Percentiles rank a stretch among this genome's conserved stretches.
Evolutionary conservation across 2,888 invertebrate species (phyloP).

Genomic region (Drosophila putrida): DNA sequence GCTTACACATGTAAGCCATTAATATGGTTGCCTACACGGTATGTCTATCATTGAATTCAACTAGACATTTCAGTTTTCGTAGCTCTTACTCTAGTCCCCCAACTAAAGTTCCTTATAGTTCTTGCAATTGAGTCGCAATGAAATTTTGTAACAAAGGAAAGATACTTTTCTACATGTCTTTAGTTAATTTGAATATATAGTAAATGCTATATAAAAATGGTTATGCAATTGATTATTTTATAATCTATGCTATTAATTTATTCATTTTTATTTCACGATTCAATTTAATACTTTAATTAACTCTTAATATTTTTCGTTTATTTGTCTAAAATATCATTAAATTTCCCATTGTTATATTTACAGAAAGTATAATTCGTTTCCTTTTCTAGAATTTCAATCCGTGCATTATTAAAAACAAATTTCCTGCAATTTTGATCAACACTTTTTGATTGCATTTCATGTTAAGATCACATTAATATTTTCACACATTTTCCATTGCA

Average conservation of each 20-base stretch:
- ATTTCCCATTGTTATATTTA: no score
- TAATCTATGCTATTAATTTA: no score
- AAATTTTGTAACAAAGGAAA: no score
- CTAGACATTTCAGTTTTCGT: slow-evolving; percentile 13
- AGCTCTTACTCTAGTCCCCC: not conserved
- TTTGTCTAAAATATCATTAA: no score
- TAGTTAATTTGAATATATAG: no score
- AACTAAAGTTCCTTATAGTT: not conserved
- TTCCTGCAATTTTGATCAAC: not conserved
- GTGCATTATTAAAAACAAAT: not conserved
- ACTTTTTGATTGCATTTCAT: not conserved
- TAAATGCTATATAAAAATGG: no score
- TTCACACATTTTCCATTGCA: slow-evolving; percentile 4
- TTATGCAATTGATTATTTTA: no score
- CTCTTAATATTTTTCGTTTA: no score
- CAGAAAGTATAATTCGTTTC: not conserved
- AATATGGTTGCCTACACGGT: slow-evolving; percentile 7
- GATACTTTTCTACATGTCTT: no score
- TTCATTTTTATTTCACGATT: no score
- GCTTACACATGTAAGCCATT: slow-evolving; percentile 30
- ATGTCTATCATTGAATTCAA: slow-evolving; percentile 18
- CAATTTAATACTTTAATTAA: no score
- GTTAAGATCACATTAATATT: slow-evolving; percentile 4
- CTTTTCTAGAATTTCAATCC: not conserved
- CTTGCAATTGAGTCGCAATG: not conserved